Conservation (phyloP, 2,888 invertebrate species). For the Leucozona laternaria region DNA sequence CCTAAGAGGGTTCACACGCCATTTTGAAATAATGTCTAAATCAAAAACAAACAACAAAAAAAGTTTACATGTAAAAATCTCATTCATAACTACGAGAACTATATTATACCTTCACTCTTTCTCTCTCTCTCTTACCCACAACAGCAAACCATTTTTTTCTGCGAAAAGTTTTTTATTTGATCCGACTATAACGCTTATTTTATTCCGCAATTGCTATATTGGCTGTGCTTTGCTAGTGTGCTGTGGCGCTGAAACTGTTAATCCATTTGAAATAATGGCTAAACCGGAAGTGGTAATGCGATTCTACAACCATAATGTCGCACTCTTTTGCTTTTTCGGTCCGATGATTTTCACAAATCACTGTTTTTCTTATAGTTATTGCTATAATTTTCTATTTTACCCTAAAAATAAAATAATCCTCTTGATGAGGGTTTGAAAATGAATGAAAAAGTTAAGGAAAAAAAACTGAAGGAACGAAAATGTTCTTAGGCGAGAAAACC, state of each 20-base stretch:
- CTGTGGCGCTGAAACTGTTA: conserved; percentile 14
- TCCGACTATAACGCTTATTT: not conserved
- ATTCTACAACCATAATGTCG: conserved; percentile 23
- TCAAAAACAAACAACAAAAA: conserved; percentile 9
- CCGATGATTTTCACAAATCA: conserved; percentile 46
- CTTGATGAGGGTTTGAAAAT: not conserved
- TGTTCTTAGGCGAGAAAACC: conserved; percentile 45
- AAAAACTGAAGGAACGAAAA: conserved; percentile 42
- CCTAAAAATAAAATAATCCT: conserved; percentile 18
- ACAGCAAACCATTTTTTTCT: not conserved
- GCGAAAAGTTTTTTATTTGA: not conserved
- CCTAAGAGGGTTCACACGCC: conserved; percentile 14
- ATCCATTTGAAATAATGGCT: conserved; percentile 18
- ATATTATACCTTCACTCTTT: no score
- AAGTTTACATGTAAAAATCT: conserved; percentile 26
- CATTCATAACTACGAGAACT: conserved; percentile 19
- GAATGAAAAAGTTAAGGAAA: not conserved
- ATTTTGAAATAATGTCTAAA: conserved; percentile 34
- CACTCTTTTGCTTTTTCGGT: not conserved
- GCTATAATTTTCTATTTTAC: conserved; percentile 27
- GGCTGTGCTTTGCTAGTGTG: not conserved
- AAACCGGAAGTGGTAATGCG: conserved; percentile 19
- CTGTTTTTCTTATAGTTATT: conserved; percentile 41
- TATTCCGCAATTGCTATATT: not conserved
- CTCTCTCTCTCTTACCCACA: not conserved